Evolutionary conservation across 2,113 vertebrate genomes (phyloP).

Genomic region (Pelvicachromis taeniatus): DNA sequence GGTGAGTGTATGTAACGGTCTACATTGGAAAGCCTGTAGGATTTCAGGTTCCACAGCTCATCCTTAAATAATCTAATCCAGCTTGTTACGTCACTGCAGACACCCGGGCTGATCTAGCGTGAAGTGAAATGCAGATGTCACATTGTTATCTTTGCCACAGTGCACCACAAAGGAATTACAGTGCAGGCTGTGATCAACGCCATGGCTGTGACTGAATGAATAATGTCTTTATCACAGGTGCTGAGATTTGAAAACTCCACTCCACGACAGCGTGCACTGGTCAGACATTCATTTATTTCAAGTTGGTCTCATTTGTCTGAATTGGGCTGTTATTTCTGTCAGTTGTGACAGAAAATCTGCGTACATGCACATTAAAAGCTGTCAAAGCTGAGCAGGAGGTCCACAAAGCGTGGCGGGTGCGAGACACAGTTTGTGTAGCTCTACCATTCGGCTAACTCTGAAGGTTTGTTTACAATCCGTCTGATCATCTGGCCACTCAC

Average conservation of each 20-base stretch:
- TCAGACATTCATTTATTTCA: neutral
- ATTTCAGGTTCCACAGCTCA: neutral
- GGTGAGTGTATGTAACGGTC: neutral
- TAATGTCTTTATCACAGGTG: neutral
- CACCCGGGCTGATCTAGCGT: neutral
- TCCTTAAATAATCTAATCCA: slow-evolving; percentile 21
- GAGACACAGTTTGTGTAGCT: neutral
- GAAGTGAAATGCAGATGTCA: neutral
- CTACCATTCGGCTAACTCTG: neutral
- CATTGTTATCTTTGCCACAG: neutral
- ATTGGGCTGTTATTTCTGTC: neutral
- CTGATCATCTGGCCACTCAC: neutral
- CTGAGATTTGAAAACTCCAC: neutral
- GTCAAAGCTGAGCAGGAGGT: neutral
- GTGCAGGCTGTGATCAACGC: neutral
- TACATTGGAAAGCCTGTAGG: slow-evolving; percentile 3
- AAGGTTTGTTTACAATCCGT: neutral
- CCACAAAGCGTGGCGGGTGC: neutral
- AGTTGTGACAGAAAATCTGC: neutral
- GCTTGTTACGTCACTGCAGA: neutral
- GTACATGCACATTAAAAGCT: neutral
- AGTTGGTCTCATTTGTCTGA: neutral
- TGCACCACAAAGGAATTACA: neutral
- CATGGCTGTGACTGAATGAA: neutral
- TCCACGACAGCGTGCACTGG: neutral